These are phyloP conservation scores for Gymnosoma rotundatum DNA, from an alignment of 2,888 invertebrate species.

Conservation along the genomic window DNA sequence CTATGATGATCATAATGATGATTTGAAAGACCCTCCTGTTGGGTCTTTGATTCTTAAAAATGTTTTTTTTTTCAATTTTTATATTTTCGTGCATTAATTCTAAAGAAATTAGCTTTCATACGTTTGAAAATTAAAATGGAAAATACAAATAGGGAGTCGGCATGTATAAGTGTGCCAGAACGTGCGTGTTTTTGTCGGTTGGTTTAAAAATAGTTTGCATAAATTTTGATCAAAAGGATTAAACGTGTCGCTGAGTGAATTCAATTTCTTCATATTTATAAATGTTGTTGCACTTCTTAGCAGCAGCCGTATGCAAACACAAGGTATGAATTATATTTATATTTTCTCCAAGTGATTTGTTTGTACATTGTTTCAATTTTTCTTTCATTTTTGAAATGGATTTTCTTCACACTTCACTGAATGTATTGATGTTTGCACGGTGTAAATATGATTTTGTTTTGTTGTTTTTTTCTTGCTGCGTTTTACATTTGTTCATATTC, in stretches of 20 bases:
- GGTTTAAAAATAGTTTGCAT: constrained; percentile 66
- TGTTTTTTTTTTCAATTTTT: constrained; percentile 35
- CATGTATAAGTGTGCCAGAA: not conserved
- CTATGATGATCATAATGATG: constrained; percentile 19
- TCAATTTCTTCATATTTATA: not conserved
- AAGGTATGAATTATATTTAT: constrained; percentile 54
- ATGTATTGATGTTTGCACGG: constrained; percentile 67
- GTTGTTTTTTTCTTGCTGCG: constrained; percentile 23
- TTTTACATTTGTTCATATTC: constrained; percentile 28
- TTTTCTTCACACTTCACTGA: constrained; percentile 63
- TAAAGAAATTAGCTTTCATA: constrained; percentile 64
- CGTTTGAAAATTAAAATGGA: constrained; percentile 30
- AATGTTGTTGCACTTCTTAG: constrained; percentile 34
- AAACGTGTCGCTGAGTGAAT: constrained; percentile 65
- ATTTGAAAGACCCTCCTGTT: constrained; percentile 65
- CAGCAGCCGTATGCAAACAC: constrained; percentile 60
- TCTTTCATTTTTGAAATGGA: constrained; percentile 23
- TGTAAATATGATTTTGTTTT: constrained; percentile 59
- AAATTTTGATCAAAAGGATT: constrained; percentile 68
- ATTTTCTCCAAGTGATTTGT: constrained; percentile 51
- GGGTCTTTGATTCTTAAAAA: constrained; percentile 63
- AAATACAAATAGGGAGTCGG: not conserved
- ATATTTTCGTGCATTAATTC: constrained; percentile 47
- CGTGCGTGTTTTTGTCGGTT: constrained; percentile 27
- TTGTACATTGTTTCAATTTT: constrained; percentile 25